Base-by-base conservation (phyloP, 2,797 vertebrate genomes). In the Sebastolobus alascanus region DNA sequence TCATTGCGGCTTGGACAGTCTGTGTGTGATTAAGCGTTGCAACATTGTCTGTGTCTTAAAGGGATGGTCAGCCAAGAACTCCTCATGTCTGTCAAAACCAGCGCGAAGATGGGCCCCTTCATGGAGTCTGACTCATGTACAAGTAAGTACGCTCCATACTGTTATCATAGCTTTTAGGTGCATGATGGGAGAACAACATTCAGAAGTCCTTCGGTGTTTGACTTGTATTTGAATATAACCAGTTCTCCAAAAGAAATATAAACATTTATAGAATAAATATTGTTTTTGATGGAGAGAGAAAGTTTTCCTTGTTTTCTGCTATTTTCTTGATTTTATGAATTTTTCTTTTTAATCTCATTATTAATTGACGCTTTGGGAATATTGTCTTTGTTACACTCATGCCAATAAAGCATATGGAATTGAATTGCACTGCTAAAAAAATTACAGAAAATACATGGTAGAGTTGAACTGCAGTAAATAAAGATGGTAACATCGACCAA, bases 91-190 rank as follows among this genome's bases (percentile, higher is more conserved):
- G 88, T 97, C 73, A 94, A 92, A 88, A 87, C 83, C 70, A 94
- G 89, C 20, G 37, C 68, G 8, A 52, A 37, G 75, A 95, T 97
- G 96, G 96, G 96, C 20, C 0, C 1, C 2, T 96, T 89, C 85
- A 90, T 1, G 75, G 92, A 96, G 82, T 83, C 91, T 0, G 4
- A 67, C 2, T 6, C 0, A 2, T 96, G 96, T 54, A 61, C 14
- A 76, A 77, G 95, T 96, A 88, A 95, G 95, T 92, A 31, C 6
- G 6, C 40, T 27, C 11, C 25, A 31, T 11, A 4, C 8, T 70
- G 14, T 33, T 4, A 25, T 60, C 12, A 72, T 46, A 46, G 43
- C 31, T 31, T 31, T 31, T 31, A 31, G 31, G 4, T 31, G 31
- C 31, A 31, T 5, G 31, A 31, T 31, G 6, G 12, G 3, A 60